A percentile compares a stretch with the other conserved stretches of the same genome.
Conservation (phyloP, 2,797 vertebrate species). For the Hapalemur alaotrensis region DNA sequence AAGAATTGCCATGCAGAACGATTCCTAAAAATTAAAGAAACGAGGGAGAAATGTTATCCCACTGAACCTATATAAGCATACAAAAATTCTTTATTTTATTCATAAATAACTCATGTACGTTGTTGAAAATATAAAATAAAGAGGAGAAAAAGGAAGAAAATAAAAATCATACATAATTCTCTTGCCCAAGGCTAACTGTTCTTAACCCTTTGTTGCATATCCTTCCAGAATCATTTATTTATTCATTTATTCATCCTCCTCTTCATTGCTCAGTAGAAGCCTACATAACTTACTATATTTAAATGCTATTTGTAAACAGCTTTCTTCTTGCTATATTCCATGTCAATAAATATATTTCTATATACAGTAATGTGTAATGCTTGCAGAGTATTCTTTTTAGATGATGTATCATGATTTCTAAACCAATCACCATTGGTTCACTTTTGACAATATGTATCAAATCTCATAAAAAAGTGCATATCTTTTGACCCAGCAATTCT, state of each 20-base stretch:
- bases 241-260: neutral
- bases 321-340: neutral
- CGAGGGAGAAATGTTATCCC: neutral
- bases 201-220: neutral
- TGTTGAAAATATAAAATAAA: neutral
- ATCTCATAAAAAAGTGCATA: neutral
- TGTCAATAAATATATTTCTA: neutral
- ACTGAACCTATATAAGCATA: neutral
- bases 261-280: neutral
- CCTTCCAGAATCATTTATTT: neutral
- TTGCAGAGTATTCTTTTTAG: neutral
- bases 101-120: neutral
- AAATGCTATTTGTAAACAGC: neutral
- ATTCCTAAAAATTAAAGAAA: conserved; percentile 27
- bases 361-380: neutral
- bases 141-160: neutral
- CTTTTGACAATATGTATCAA: conserved; percentile 22
- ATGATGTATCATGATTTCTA: neutral
- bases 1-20: neutral
- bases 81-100: neutral
- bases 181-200: neutral
- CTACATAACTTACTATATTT: neutral
- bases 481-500: neutral
- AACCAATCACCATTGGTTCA: neutral
- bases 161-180: neutral